Percentiles rank a stretch among this genome's conserved stretches.
Conservation (phyloP, 1,140 invertebrate species). For the Drosophila prosaltans region DNA sequence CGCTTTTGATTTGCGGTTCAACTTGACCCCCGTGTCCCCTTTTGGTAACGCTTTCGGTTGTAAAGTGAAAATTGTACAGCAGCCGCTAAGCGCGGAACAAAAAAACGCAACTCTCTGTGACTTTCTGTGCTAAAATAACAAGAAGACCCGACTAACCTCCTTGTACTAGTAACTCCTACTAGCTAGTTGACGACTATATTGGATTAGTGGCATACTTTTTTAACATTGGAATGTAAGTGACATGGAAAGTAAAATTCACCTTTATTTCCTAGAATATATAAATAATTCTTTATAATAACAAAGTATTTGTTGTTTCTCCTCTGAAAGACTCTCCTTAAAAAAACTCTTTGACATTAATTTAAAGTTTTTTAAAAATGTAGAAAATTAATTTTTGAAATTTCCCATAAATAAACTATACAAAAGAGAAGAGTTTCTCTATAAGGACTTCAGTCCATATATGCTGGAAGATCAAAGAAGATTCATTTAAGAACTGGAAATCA, state of each 20-base stretch:
- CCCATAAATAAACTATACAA: not conserved
- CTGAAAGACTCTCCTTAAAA: too few relatives aligned
- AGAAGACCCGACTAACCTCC: conserved; percentile 40
- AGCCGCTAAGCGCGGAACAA: conserved; percentile 31
- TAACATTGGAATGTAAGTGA: conserved; percentile 40
- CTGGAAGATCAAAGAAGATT: not conserved
- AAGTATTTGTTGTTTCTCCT: not conserved
- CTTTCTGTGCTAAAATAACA: conserved; percentile 32
- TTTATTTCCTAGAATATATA: not conserved
- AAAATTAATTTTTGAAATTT: not conserved
- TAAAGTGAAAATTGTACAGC: conserved; percentile 67
- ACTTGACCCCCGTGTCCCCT: conserved; percentile 37
- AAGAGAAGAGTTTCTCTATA: not conserved
- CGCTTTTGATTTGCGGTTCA: conserved; percentile 65
- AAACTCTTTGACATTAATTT: not conserved
- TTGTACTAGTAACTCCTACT: not conserved
- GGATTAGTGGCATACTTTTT: conserved; percentile 53
- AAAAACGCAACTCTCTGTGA: conserved; percentile 27
- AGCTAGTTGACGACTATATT: not conserved
- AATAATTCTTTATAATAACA: not conserved
- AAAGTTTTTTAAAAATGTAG: not conserved
- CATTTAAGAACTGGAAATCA: not conserved
- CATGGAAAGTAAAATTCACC: conserved; percentile 6
- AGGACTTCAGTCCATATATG: not conserved
- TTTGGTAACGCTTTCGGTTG: conserved; percentile 38